Conservation (phyloP, 2,113 vertebrate species). For the Epinephelus lanceolatus region DNA sequence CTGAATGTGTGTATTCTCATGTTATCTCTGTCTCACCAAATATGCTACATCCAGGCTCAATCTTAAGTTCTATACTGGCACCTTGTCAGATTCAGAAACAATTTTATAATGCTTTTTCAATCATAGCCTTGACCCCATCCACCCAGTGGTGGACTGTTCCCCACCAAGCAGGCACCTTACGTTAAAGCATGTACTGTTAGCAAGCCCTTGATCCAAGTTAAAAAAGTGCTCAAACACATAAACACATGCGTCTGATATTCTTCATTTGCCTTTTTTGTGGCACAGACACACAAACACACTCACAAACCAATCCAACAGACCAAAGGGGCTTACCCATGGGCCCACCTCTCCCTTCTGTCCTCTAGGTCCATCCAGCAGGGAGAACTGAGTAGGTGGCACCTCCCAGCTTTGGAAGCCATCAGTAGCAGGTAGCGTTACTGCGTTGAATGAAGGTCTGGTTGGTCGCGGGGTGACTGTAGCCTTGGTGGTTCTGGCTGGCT, state of each 20-base stretch:
- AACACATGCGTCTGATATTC: neutral
- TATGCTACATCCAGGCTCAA: too few relatives aligned
- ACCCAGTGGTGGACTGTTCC: neutral
- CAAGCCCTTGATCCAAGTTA: neutral
- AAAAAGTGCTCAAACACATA: neutral
- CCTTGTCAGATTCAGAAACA: neutral
- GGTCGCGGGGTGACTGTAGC: constrained; percentile 63
- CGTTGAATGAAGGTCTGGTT: constrained; percentile 71
- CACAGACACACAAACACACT: neutral
- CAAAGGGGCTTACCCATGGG: constrained; percentile 84
- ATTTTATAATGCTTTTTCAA: neutral
- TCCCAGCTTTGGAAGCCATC: constrained; percentile 87
- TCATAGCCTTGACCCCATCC: neutral
- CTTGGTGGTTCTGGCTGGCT: constrained; percentile 63
- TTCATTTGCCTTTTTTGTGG: constrained; percentile 1
- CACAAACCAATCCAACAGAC: neutral
- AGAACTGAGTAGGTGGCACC: constrained; percentile 86
- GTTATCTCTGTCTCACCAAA: too few relatives aligned
- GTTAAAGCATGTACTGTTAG: neutral
- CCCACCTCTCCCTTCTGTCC: constrained; percentile 93
- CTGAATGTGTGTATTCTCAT: neutral
- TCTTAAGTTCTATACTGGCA: neutral
- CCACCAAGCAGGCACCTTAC: neutral
- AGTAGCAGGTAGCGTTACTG: constrained; percentile 82
- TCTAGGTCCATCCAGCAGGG: constrained; percentile 84